Base-by-base conservation (phyloP, 2,797 vertebrate genomes). In the Enteromius viviparus region DNA sequence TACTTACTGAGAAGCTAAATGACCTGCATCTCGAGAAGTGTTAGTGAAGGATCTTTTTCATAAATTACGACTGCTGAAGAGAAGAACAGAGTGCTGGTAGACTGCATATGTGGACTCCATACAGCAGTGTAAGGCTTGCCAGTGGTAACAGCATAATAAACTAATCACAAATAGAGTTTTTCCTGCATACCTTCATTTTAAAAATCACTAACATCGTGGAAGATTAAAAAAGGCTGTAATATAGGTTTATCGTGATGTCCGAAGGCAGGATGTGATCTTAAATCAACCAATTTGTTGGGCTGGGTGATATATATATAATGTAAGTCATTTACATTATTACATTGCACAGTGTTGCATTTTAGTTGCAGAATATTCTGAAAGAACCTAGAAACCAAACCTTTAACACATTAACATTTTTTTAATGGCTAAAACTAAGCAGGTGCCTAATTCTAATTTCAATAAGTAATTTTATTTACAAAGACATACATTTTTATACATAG, bases 81-180 rank as follows among this genome's bases (percentile, higher is more conserved):
- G 51, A 71, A 45, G 23, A 51, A 51, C 1, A 19, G 45, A 49
- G 2, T 64, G 69, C 26, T 71, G 53, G 66, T 60, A 60, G 78
- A 47, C 23, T 81, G 53, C 47, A 7, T 34, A 60, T 81, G 37
- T 81, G 79, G 55, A 42, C 42, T 47, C 15, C 29, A 17, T 47
- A 4, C 17, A 60, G 53, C 32, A 15, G 15, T 17, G 60, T 37
- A 21, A 53, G 26, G 60, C 60, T 19, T 58, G 51, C n/a, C 34
- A 69, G 34, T 53, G n/a, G 37, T 70, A 45, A 21, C 37, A 62
- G 53, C 6, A 11, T 71, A 80, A 80, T 71, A 80, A 62, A 80
- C 68, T 11, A 29, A 47, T 60, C 26, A 71, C 58, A 6, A 45
- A 34, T 42, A 37, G 8, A 53, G n/a, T 11, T 80, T 80, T 32